Conservation (phyloP, 2,888 invertebrate species). For the Zygogramma bicolorata region DNA sequence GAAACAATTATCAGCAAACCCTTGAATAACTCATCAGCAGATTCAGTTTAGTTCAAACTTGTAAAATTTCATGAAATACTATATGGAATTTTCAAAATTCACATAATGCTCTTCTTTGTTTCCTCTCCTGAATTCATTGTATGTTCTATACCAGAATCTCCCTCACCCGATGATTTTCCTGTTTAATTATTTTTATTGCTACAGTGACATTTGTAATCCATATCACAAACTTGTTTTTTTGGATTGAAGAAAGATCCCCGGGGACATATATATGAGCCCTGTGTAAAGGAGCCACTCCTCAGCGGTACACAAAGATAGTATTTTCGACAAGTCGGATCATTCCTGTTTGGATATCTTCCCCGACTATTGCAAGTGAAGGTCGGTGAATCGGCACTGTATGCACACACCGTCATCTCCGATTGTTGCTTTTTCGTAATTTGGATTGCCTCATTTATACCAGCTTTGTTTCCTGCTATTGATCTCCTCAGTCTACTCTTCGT, state of each 20-base stretch:
- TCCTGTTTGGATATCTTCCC: conserved; percentile 37
- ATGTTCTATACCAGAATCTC: no score
- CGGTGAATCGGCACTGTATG: conserved; percentile 16
- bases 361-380: conserved; percentile 33
- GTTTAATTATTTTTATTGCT: neutral
- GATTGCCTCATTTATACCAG: no score
- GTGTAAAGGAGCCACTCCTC: conserved; percentile 57
- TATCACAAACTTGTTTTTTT: conserved; percentile 62
- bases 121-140: no score
- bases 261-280: conserved; percentile 50
- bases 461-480: neutral
- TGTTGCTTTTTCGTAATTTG: no score
- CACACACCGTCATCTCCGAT: conserved; percentile 15
- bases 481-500: neutral
- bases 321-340: conserved; percentile 54
- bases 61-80: no score
- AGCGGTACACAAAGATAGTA: conserved; percentile 66
- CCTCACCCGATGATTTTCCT: no score
- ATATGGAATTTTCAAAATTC: no score
- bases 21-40: no score
- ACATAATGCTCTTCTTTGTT: no score
- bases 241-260: conserved; percentile 64
- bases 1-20: no score
- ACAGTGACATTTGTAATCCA: conserved; percentile 62
- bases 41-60: no score